These are phyloP conservation scores for Rhagophthalmus giganteus DNA, from an alignment of 2,888 invertebrate genomes.

Conservation along the genomic window DNA sequence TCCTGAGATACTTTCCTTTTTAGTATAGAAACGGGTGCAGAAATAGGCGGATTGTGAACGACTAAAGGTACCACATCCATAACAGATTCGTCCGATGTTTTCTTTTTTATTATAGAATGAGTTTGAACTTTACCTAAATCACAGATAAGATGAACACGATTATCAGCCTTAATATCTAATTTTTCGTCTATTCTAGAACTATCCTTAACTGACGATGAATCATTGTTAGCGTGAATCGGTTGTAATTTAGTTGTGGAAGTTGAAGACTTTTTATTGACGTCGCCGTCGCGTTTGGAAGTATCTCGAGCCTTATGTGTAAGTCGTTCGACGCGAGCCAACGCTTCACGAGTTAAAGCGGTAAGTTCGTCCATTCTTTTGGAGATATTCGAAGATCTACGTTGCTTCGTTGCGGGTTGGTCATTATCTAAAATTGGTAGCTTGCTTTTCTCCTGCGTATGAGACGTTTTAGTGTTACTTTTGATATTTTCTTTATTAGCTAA, in stretches of 20 bases:
- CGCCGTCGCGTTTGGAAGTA: conserved; percentile 34
- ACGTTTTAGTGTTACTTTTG: conserved; percentile 27
- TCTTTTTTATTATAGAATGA: conserved; percentile 70
- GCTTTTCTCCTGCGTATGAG: conserved; percentile 8
- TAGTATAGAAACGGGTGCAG: conserved; percentile 61
- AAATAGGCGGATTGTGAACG: conserved; percentile 32
- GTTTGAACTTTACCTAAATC: conserved; percentile 15
- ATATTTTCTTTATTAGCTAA: conserved; percentile 37
- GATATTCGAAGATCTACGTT: conserved; percentile 41
- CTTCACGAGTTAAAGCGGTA: conserved; percentile 67
- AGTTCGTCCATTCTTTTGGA: conserved; percentile 66
- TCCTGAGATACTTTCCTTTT: conserved; percentile 61
- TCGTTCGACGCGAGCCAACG: conserved; percentile 69
- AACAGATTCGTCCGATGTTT: conserved; percentile 59
- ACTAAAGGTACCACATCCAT: conserved; percentile 30
- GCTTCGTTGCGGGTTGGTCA: conserved; percentile 4
- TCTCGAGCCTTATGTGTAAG: conserved; percentile 56
- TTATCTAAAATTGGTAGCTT: conserved; percentile 1
- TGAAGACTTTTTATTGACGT: conserved; percentile 7
- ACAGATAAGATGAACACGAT: conserved; percentile 18
- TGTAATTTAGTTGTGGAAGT: conserved; percentile 8
- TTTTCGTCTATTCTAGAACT: conserved; percentile 8
- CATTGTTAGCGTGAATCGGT: conserved; percentile 10
- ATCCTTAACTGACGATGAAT: conserved; percentile 14
- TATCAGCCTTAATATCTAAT: conserved; percentile 20